Evolutionary conservation across 2,113 vertebrate species (phyloP).

Genomic region (Cyprinus carpio): DNA sequence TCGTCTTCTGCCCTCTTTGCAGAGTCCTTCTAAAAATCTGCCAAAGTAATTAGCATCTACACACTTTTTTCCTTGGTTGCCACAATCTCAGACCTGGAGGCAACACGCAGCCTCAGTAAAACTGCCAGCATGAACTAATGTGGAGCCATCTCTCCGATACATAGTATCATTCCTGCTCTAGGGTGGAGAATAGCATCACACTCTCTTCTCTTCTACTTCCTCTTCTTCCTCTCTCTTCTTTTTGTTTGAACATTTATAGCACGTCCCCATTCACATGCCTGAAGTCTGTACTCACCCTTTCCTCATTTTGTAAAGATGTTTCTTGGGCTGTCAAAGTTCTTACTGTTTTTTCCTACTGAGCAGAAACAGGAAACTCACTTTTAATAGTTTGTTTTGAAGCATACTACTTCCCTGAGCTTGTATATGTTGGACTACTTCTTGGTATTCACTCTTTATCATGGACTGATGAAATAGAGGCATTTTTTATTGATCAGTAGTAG

Average conservation of each 20-base stretch:
- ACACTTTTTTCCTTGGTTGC: neutral
- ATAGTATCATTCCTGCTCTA: neutral
- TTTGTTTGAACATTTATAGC: neutral
- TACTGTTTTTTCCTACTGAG: conserved; percentile 12
- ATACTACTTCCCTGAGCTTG: too few relatives aligned
- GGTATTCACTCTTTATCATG: neutral
- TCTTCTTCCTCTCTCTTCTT: neutral
- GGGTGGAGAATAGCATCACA: neutral
- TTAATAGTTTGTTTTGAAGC: too few relatives aligned
- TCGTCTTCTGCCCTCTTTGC: conserved; percentile 2
- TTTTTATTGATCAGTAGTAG: too few relatives aligned
- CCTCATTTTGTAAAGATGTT: conserved; percentile 44
- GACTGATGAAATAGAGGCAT: neutral
- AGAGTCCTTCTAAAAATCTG: neutral
- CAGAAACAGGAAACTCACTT: conserved; percentile 23
- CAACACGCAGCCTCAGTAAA: conserved; percentile 26
- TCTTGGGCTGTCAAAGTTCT: conserved; percentile 14
- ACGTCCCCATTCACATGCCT: neutral
- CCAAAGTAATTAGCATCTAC: neutral
- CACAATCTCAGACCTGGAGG: conserved; percentile 25
- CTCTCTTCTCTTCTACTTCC: conserved; percentile 12
- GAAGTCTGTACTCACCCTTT: neutral
- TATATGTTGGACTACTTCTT: neutral
- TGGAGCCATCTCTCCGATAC: neutral
- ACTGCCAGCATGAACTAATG: conserved; percentile 48